phyloP scores from a whole-genome alignment of 2,113 vertebrate species.

The Pristiophorus japonicus region DNA sequence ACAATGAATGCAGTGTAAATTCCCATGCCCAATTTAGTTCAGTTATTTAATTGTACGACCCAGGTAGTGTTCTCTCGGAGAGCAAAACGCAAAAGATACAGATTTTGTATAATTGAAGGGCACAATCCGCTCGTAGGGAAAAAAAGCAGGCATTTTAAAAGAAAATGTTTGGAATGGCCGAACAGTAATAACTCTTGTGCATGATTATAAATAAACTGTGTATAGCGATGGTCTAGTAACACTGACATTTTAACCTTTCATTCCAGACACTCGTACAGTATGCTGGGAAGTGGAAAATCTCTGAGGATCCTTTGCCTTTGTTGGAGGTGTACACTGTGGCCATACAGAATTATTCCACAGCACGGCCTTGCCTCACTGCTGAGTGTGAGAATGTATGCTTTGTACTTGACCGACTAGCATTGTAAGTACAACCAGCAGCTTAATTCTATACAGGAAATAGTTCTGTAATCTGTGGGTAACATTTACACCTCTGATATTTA shows the following conservation, averaged over 20 bases:
- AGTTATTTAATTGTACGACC: too few relatives aligned
- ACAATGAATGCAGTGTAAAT: not conserved
- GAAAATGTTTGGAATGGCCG: not conserved
- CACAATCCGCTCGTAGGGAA: not conserved
- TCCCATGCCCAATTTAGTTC: not conserved
- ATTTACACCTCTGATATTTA: not conserved
- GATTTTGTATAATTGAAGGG: not conserved
- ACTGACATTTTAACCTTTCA: constrained; percentile 44
- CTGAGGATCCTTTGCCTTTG: constrained; percentile 78
- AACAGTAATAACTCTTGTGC: not conserved
- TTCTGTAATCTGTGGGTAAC: not conserved
- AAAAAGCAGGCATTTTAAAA: not conserved
- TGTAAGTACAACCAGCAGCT: constrained; percentile 68
- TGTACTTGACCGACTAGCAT: constrained; percentile 80
- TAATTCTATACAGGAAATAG: not conserved
- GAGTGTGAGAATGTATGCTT: constrained; percentile 84
- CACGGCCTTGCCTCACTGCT: constrained; percentile 71
- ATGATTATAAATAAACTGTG: not conserved
- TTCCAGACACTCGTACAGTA: constrained; percentile 82
- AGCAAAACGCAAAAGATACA: not conserved
- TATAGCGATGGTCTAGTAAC: not conserved
- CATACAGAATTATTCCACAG: constrained; percentile 78
- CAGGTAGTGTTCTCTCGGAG: too few relatives aligned
- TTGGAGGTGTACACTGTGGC: constrained; percentile 82
- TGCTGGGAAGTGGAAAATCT: constrained; percentile 77